phyloP scores from a whole-genome alignment of 2,888 invertebrate species.

The Sialis fuliginosa region DNA sequence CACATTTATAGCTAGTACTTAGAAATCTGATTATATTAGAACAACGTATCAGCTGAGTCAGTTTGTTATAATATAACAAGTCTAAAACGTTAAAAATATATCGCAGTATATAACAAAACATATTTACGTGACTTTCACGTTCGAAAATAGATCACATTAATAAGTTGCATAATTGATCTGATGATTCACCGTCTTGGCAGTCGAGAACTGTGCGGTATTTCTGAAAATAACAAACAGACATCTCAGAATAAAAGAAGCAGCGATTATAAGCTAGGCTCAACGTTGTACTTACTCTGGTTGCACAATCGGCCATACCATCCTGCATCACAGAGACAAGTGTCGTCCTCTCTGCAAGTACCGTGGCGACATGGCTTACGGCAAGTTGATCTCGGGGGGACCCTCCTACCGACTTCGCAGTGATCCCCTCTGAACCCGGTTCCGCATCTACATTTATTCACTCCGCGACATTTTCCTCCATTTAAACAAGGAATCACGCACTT shows the following conservation, averaged over 20 bases:
- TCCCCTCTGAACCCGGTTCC: constrained; percentile 68
- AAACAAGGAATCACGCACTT: constrained; percentile 62
- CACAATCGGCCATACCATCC: constrained; percentile 72
- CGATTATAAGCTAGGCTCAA: too few species aligned
- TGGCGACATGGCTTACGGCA: constrained; percentile 61
- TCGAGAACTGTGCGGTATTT: neutral
- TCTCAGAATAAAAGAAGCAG: too few species aligned
- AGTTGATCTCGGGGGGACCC: constrained; percentile 44
- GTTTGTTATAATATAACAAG: too few species aligned
- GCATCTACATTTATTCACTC: constrained; percentile 80
- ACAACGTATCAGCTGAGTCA: too few species aligned
- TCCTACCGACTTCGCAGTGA: constrained; percentile 78
- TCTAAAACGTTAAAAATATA: too few species aligned
- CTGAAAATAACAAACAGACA: neutral
- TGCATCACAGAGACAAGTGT: constrained; percentile 59
- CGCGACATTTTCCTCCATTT: constrained; percentile 79
- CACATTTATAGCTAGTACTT: neutral
- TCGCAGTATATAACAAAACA: too few species aligned
- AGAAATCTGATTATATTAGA: too few species aligned
- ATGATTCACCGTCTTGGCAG: neutral
- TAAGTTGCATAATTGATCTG: too few species aligned
- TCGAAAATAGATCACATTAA: too few species aligned
- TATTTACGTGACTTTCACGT: too few species aligned
- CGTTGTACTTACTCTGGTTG: constrained; percentile 44
- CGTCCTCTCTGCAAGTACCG: constrained; percentile 52